Percentiles rank a stretch among this genome's conserved stretches.
Evolutionary conservation across 2,797 vertebrate genomes (phyloP).

Genomic region (Phrynocephalus guinanensis): DNA sequence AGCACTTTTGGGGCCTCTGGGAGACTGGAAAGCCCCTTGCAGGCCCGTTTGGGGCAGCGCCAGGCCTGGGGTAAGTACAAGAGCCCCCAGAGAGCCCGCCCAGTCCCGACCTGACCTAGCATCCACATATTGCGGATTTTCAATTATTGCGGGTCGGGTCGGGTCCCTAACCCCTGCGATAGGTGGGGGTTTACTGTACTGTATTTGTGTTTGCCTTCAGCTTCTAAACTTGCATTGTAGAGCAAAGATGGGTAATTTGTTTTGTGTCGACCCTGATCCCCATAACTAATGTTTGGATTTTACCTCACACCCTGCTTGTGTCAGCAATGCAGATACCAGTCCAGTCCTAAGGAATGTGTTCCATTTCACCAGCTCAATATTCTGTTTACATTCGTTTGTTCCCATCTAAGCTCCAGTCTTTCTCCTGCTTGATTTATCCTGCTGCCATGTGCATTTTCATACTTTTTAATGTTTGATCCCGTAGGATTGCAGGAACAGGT

Average conservation of each 20-base stretch:
- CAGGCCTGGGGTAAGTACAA: too few species aligned
- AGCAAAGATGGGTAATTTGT: not conserved
- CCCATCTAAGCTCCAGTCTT: not conserved
- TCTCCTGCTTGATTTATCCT: not conserved
- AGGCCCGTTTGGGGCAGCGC: too few species aligned
- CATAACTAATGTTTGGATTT: not conserved
- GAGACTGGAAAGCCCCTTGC: too few species aligned
- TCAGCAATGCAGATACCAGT: not conserved
- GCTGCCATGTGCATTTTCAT: not conserved
- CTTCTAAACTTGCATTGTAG: not conserved
- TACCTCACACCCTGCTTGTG: not conserved
- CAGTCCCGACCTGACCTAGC: too few species aligned
- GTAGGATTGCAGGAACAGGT: not conserved
- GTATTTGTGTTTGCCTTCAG: not conserved
- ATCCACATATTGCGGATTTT: too few species aligned
- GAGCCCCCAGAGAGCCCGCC: too few species aligned
- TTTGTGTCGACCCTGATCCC: not conserved
- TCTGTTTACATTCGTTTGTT: not conserved
- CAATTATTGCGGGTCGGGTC: too few species aligned
- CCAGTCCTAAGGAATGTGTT: not conserved
- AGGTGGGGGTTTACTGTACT: too few species aligned
- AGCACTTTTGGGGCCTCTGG: too few species aligned
- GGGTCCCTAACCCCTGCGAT: too few species aligned
- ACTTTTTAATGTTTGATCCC: not conserved
- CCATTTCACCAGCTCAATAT: not conserved